These are phyloP conservation scores for human DNA, from an alignment of 2,113 vertebrate species.

Conservation along the genomic window GRCh38 chr1:66616501-66617000, in stretches of 20 bases:
- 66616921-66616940: background rate
- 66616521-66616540: background rate
- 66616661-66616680: background rate
- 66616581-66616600: background rate
- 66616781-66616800: conserved; percentile 19
- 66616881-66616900: background rate
- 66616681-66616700: background rate
- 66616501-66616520: background rate
- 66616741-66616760: background rate
- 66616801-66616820: conserved; percentile 7
- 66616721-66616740: background rate
- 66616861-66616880: background rate
- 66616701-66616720: background rate
- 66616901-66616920: background rate
- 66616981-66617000: background rate
- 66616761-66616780: background rate
- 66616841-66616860: background rate
- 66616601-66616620: background rate
- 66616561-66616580: background rate
- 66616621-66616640: background rate
- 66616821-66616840: background rate
- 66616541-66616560: background rate
- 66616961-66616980: background rate
- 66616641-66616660: background rate
- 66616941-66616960: background rate